phyloP scores from a whole-genome alignment of 37 sponge, comb jelly and placozoan genomes.

The Trichoplax adhaerens region DNA sequence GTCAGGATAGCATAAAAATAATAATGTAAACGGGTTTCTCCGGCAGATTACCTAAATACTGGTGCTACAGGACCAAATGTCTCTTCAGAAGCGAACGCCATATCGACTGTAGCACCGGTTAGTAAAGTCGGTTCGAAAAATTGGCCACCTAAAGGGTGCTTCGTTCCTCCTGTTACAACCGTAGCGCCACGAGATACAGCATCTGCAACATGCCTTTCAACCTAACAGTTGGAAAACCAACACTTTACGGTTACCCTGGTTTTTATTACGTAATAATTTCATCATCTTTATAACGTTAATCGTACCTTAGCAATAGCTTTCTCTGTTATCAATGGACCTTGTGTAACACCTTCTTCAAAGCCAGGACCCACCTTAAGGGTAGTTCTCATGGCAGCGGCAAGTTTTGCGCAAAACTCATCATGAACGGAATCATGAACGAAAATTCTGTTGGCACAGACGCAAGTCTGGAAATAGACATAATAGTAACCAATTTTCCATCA shows the following conservation, averaged over 20 bases:
- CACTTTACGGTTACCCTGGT: too few species aligned
- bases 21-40: too few species aligned
- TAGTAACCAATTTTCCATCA: neutral
- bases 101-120: conserved; percentile 17
- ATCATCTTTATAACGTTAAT: too few species aligned
- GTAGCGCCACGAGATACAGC: conserved; percentile 43
- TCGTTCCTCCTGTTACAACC: conserved; percentile 35
- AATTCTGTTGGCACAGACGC: conserved; percentile 42
- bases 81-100: conserved; percentile 52
- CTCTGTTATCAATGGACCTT: conserved; percentile 72
- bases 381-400: conserved; percentile 18
- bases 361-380: conserved; percentile 56
- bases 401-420: conserved; percentile 47
- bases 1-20: neutral
- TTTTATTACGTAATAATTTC: too few species aligned
- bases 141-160: conserved; percentile 17
- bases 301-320: conserved; percentile 59
- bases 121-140: conserved; percentile 57
- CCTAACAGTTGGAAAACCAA: conserved; percentile 15
- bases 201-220: conserved; percentile 43
- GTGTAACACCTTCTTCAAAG: conserved; percentile 38
- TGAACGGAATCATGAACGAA: conserved; percentile 63
- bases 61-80: conserved; percentile 84
- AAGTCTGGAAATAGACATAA: conserved; percentile 14
- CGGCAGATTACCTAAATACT: conserved; percentile 29